Conservation (phyloP, 2,888 invertebrate species). For the Apamea monoglypha region DNA sequence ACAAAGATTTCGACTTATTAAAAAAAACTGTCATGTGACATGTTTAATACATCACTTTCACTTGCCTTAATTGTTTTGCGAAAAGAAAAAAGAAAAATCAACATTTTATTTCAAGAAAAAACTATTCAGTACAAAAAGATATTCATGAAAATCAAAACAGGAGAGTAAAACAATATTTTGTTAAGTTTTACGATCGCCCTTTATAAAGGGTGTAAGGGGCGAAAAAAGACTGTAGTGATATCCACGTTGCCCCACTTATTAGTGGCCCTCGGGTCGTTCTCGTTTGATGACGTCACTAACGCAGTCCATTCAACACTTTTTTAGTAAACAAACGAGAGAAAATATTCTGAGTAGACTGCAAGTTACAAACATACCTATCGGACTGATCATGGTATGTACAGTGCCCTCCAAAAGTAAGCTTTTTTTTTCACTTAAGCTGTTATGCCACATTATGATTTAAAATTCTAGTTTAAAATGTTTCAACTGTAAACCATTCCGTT, state of each 20-base stretch:
- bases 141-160: constrained; percentile 43
- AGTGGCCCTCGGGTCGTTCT: constrained; percentile 70
- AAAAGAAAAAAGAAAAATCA: not conserved
- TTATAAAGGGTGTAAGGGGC: constrained; percentile 53
- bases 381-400: not conserved
- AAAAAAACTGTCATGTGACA: not conserved
- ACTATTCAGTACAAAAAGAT: constrained; percentile 3
- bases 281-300: constrained; percentile 77
- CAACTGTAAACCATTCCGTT: not conserved
- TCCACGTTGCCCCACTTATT: constrained; percentile 70
- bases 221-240: constrained; percentile 71
- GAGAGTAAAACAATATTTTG: constrained; percentile 53
- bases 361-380: not conserved
- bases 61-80: not conserved
- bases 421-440: not conserved
- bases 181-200: constrained; percentile 55
- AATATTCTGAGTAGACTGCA: not conserved
- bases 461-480: not conserved
- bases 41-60: not conserved
- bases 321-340: constrained; percentile 50
- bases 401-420: not conserved
- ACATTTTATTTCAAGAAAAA: not conserved
- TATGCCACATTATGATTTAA: not conserved
- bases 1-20: not conserved
- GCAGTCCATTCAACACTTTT: constrained; percentile 73